phyloP scores from a whole-genome alignment of 2,888 invertebrate species.

The Stictocephala bisonia region DNA sequence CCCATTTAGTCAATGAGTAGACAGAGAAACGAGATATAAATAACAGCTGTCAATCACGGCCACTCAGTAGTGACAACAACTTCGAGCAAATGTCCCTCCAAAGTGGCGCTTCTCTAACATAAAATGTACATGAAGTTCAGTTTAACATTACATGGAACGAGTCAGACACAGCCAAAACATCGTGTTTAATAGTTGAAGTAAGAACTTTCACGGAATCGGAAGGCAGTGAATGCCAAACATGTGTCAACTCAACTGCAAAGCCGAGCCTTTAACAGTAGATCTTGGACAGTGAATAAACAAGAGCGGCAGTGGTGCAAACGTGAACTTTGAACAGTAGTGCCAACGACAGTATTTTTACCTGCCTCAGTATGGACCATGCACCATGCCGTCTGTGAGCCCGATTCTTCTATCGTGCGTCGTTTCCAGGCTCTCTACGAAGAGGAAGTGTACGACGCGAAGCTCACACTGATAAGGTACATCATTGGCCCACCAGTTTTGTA shows the following conservation, averaged over 20 bases:
- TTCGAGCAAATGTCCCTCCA: too few species aligned
- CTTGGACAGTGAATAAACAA: constrained; percentile 15
- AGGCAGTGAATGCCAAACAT: background rate
- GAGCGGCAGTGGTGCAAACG: constrained; percentile 12
- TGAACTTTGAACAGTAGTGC: constrained; percentile 18
- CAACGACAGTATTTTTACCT: constrained; percentile 17
- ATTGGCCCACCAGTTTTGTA: background rate
- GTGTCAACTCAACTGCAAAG: constrained; percentile 9
- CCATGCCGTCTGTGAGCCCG: constrained; percentile 34
- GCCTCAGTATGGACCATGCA: constrained; percentile 30
- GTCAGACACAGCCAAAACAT: too few species aligned
- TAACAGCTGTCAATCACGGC: too few species aligned
- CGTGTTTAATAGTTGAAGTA: too few species aligned
- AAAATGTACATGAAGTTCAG: too few species aligned
- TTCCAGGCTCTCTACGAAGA: constrained; percentile 24
- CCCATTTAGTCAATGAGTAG: too few species aligned
- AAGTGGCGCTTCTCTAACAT: too few species aligned
- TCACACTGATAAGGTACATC: constrained; percentile 28
- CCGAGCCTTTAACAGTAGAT: too few species aligned
- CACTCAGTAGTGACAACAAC: too few species aligned
- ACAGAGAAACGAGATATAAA: too few species aligned
- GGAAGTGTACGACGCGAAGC: constrained; percentile 15
- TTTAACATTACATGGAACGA: too few species aligned
- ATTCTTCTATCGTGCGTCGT: constrained; percentile 26
- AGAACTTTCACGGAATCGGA: too few species aligned